These are phyloP conservation scores for Oceanites oceanicus DNA, from an alignment of 2,113 vertebrate genomes.

Conservation along the genomic window DNA sequence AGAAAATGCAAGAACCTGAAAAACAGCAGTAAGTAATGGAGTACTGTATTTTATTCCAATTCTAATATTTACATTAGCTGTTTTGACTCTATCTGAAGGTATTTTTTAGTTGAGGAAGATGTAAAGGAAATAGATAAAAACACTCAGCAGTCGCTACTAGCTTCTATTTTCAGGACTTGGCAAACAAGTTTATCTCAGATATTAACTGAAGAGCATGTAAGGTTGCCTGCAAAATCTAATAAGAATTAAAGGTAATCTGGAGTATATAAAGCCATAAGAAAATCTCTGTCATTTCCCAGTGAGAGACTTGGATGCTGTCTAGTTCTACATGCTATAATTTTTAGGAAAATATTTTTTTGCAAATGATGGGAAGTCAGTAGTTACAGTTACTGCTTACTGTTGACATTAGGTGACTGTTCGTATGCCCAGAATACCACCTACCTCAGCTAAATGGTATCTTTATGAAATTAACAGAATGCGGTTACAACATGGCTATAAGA, in stretches of 20 bases:
- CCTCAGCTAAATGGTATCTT: constrained; percentile 85
- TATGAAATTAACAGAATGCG: constrained; percentile 77
- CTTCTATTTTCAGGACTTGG: neutral
- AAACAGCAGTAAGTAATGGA: neutral
- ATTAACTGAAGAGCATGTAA: neutral
- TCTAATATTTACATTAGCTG: neutral
- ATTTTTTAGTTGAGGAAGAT: neutral
- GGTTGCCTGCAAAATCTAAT: constrained; percentile 18
- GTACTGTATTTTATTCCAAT: neutral
- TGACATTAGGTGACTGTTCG: constrained; percentile 72
- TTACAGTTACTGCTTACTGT: constrained; percentile 68
- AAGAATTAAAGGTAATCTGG: neutral
- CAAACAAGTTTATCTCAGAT: neutral
- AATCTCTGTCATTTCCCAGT: constrained; percentile 62
- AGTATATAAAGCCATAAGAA: constrained; percentile 59
- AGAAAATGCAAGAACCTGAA: neutral
- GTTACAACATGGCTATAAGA: constrained; percentile 53
- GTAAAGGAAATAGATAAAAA: neutral
- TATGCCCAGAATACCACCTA: constrained; percentile 77
- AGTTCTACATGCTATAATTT: constrained; percentile 69
- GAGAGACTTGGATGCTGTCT: constrained; percentile 65
- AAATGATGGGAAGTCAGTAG: constrained; percentile 78
- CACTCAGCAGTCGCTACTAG: neutral
- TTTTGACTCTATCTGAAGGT: neutral
- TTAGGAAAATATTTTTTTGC: constrained; percentile 68